These are phyloP conservation scores for Crocodylus rhombifer DNA, from an alignment of 2,797 vertebrate species.

Conservation along the genomic window DNA sequence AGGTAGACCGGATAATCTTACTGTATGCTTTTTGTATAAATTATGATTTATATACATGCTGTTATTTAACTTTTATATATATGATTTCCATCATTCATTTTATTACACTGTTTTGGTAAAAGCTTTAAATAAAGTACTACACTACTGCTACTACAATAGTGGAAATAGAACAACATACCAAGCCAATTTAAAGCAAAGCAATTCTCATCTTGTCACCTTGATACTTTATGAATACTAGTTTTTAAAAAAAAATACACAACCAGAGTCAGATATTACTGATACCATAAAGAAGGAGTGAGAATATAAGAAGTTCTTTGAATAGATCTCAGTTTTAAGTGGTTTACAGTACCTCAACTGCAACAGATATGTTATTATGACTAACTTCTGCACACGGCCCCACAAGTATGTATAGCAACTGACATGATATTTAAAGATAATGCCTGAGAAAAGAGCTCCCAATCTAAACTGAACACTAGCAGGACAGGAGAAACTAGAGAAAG, in stretches of 20 bases:
- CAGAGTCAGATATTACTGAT: not conserved
- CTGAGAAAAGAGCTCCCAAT: not conserved
- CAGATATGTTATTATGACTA: not conserved
- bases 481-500: not conserved
- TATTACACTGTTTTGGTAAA: no score
- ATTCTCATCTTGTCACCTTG: not conserved
- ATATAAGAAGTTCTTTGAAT: not conserved
- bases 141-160: not conserved
- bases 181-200: not conserved
- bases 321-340: not conserved
- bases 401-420: not conserved
- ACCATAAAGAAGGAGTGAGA: not conserved
- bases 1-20: no score
- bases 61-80: no score
- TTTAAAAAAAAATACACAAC: not conserved
- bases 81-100: no score
- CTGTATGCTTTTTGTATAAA: no score
- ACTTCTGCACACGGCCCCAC: not conserved
- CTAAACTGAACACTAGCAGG: not conserved
- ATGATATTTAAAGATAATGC: not conserved
- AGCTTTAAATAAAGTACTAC: no score
- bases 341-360: not conserved
- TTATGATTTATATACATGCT: no score
- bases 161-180: not conserved
- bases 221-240: not conserved